A percentile compares a stretch with the other conserved stretches of the same genome.
Evolutionary conservation across 2,113 vertebrate species (phyloP).

Genomic region (Casuarius casuarius): DNA sequence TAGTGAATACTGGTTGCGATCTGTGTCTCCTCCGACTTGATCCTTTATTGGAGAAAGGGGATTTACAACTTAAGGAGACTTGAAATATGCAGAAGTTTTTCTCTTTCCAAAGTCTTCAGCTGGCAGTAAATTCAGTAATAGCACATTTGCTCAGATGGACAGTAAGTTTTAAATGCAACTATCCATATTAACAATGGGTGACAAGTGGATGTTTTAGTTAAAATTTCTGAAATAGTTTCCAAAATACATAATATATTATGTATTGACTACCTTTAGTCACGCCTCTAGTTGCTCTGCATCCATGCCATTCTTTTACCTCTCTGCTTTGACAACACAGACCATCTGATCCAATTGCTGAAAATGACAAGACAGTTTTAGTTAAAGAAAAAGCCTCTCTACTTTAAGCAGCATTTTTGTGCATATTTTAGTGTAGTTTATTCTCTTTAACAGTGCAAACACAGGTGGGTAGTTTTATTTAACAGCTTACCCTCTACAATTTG

Average conservation of each 20-base stretch:
- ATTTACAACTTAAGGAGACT: background rate
- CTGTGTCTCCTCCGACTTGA: background rate
- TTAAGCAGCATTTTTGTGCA: background rate
- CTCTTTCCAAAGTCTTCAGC: background rate
- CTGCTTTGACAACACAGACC: slow-evolving; percentile 97
- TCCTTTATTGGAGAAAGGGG: background rate
- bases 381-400: background rate
- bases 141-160: background rate
- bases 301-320: slow-evolving; percentile 98
- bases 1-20: background rate
- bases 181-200: background rate
- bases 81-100: background rate
- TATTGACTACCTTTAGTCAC: slow-evolving; percentile 87
- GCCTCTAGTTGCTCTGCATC: slow-evolving; percentile 91
- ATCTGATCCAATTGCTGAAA: slow-evolving; percentile 93
- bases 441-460: background rate
- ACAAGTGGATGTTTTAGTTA: background rate
- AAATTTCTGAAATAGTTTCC: background rate
- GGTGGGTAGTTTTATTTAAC: background rate
- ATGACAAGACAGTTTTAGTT: background rate
- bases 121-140: background rate
- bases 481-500: background rate
- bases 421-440: background rate
- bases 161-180: background rate
- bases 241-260: background rate